Evolutionary conservation across 2,113 vertebrate genomes (phyloP).

Genomic region (Anoplopoma fimbria): DNA sequence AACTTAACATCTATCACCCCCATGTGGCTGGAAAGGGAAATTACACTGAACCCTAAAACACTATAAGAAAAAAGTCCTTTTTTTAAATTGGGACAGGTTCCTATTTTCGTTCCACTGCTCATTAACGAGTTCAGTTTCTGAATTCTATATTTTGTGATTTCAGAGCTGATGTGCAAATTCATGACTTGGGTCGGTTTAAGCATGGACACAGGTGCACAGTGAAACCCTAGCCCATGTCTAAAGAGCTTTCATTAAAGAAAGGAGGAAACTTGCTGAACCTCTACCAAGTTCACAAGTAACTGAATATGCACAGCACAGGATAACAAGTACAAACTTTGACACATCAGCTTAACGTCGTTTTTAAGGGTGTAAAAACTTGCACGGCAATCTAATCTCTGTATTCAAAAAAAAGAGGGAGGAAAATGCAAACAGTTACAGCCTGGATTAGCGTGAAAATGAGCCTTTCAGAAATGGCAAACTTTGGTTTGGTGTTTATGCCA

Average conservation of each 20-base stretch:
- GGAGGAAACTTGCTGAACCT: not conserved
- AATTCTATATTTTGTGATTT: slow-evolving; percentile 7
- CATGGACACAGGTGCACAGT: slow-evolving; percentile 8
- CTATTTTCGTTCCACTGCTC: not conserved
- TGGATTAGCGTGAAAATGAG: not conserved
- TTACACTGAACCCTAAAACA: slow-evolving; percentile 23
- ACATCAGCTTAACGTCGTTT: slow-evolving; percentile 16
- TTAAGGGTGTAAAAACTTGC: slow-evolving; percentile 19
- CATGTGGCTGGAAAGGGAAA: slow-evolving; percentile 54
- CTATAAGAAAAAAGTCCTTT: not conserved
- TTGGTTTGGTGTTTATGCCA: slow-evolving; percentile 9
- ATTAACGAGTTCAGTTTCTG: slow-evolving; percentile 4
- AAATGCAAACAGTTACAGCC: not conserved
- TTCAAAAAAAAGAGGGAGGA: slow-evolving; percentile 42
- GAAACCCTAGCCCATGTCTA: not conserved
- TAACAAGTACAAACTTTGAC: slow-evolving; percentile 26
- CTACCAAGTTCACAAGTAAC: slow-evolving; percentile 32
- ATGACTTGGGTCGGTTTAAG: slow-evolving; percentile 7
- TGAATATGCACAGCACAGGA: slow-evolving; percentile 44
- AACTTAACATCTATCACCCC: slow-evolving; percentile 26
- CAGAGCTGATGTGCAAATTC: slow-evolving; percentile 39
- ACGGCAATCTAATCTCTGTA: slow-evolving; percentile 7
- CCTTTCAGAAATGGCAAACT: not conserved
- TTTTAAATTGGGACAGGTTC: not conserved
- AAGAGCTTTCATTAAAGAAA: slow-evolving; percentile 1